These are phyloP conservation scores for Cossypha polioptera DNA, from an alignment of 2,797 vertebrate species.

Conservation along the genomic window DNA sequence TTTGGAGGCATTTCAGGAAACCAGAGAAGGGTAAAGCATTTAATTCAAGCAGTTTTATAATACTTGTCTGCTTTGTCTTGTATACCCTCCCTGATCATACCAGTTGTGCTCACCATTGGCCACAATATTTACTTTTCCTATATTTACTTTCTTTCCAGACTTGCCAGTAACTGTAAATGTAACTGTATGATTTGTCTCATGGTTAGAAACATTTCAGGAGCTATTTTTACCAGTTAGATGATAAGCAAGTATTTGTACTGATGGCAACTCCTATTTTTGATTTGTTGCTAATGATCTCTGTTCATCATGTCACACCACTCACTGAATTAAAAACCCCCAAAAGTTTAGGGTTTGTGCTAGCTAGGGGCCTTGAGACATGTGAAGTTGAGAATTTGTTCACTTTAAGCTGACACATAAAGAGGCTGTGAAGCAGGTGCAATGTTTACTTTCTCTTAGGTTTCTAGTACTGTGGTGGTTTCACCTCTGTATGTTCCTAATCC, in stretches of 20 bases:
- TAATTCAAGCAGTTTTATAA: not conserved
- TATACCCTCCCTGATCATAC: not conserved
- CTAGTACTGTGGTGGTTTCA: not conserved
- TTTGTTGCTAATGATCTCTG: not conserved
- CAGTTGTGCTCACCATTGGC: not conserved
- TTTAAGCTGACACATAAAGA: not conserved
- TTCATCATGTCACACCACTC: not conserved
- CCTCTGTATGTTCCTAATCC: fast-evolving
- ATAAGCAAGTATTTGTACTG: not conserved
- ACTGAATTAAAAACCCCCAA: fast-evolving
- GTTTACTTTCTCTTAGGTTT: not conserved
- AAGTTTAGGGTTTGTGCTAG: not conserved
- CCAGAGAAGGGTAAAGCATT: not conserved
- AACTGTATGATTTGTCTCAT: not conserved
- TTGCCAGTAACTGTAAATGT: not conserved
- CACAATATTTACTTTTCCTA: not conserved
- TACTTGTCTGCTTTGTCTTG: not conserved
- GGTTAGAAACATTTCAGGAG: not conserved
- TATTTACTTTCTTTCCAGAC: not conserved
- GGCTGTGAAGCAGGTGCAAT: fast-evolving
- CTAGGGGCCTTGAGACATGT: not conserved
- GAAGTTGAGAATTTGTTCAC: not conserved
- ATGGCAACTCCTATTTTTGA: no score
- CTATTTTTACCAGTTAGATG: not conserved
- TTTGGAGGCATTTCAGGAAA: not conserved